Percentiles rank a stretch among this genome's conserved stretches.
phyloP scores from a whole-genome alignment of 2,888 invertebrate genomes.

The Apomyelois bistriatella region DNA sequence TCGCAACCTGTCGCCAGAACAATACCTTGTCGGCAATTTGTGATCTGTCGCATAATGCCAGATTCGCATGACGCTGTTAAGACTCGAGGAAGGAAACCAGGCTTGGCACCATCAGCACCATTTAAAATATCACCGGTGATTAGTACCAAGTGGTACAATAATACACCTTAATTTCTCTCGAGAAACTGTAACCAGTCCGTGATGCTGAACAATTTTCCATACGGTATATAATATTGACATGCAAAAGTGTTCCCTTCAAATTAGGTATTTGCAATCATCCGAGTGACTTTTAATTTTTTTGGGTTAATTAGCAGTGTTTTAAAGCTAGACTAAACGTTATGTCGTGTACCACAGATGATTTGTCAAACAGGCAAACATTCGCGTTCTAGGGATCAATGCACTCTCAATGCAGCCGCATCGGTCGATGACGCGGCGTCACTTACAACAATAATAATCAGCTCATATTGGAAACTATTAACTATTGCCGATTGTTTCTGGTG shows the following conservation, averaged over 20 bases:
- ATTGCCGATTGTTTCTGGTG: too few relatives aligned
- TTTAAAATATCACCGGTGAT: too few relatives aligned
- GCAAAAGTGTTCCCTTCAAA: too few relatives aligned
- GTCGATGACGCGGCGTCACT: conserved; percentile 15
- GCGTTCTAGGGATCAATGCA: conserved; percentile 52
- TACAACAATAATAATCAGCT: background rate
- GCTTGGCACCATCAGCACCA: background rate
- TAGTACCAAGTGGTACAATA: too few relatives aligned
- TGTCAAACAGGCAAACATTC: conserved; percentile 49
- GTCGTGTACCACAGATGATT: background rate
- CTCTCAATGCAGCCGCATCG: conserved; percentile 29
- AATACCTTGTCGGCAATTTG: conserved; percentile 34
- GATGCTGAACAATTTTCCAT: too few relatives aligned
- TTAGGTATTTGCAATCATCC: too few relatives aligned
- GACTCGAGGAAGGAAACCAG: background rate
- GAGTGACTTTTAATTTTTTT: too few relatives aligned
- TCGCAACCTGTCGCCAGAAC: conserved; percentile 20
- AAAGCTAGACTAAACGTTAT: background rate
- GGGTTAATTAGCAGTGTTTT: too few relatives aligned
- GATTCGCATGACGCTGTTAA: background rate
- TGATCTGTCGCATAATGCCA: conserved; percentile 35
- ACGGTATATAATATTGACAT: too few relatives aligned
- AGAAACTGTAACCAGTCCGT: too few relatives aligned
- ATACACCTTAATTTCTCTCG: too few relatives aligned
- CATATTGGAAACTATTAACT: background rate